phyloP scores from a whole-genome alignment of 1,140 invertebrate species.

The Macrobrachium nipponense region DNA sequence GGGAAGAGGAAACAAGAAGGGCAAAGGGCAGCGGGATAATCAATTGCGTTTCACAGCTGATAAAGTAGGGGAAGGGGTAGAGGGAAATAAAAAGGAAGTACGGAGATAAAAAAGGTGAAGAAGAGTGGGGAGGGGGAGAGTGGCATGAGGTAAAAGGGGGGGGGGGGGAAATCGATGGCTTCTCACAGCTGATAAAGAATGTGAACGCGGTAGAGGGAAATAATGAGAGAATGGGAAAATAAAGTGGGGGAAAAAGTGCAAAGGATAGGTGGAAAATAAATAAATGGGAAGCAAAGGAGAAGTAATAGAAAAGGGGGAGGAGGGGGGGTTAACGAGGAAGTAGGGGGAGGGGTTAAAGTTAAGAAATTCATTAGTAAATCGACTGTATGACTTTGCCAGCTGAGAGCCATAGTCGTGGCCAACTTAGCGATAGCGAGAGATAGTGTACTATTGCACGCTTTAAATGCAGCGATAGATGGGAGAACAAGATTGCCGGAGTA shows the following conservation, averaged over 20 bases:
- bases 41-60: neutral
- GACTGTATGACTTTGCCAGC: too few species aligned
- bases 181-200: neutral
- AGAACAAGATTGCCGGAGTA: too few species aligned
- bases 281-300: neutral
- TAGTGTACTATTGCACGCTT: too few species aligned
- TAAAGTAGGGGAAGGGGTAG: neutral
- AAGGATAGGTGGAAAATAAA: too few species aligned
- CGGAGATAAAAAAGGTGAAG: too few species aligned
- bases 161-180: neutral
- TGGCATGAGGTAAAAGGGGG: neutral
- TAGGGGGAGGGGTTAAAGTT: constrained; percentile 1
- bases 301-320: neutral
- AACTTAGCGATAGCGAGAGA: too few species aligned
- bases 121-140: neutral
- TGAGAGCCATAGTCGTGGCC: too few species aligned
- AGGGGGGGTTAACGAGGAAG: neutral
- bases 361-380: neutral
- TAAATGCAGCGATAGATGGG: too few species aligned
- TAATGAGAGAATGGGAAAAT: neutral
- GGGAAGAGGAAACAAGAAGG: neutral
- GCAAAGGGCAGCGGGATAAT: neutral
- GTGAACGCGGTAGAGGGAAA: neutral
- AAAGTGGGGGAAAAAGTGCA: neutral
- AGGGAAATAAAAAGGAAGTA: neutral